Evolutionary conservation across 1,140 invertebrate species (phyloP).

Genomic region (Aphidius gifuensis): DNA sequence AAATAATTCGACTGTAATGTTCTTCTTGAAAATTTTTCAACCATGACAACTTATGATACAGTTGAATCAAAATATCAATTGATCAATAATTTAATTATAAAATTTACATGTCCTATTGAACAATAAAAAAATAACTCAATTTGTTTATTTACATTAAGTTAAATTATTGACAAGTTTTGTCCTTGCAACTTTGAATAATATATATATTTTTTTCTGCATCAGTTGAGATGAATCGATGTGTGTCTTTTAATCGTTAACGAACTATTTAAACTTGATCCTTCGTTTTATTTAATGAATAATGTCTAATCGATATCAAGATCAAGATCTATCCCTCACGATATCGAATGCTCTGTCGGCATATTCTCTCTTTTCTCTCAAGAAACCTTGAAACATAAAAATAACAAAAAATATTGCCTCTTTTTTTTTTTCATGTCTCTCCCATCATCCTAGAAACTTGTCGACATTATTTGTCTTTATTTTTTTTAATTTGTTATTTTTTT

Average conservation of each 20-base stretch:
- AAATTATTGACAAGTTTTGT: too few species aligned
- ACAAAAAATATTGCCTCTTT: background rate
- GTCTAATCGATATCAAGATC: constrained; percentile 14
- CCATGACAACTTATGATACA: too few species aligned
- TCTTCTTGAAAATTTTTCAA: too few species aligned
- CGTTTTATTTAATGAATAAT: constrained; percentile 2
- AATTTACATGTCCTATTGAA: too few species aligned
- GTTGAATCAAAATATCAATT: too few species aligned
- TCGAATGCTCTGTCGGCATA: background rate
- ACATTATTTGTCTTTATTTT: too few species aligned
- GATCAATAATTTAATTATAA: too few species aligned
- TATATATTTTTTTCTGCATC: background rate
- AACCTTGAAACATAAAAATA: background rate
- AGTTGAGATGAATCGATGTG: background rate
- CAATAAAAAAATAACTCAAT: too few species aligned
- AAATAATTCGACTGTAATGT: too few species aligned
- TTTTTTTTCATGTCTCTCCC: background rate
- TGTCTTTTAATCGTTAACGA: background rate
- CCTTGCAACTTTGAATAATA: too few species aligned
- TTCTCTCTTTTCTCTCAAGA: background rate
- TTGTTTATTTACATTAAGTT: too few species aligned
- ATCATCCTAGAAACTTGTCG: background rate
- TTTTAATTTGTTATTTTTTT: too few species aligned
- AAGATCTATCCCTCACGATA: constrained; percentile 7
- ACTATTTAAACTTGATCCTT: background rate